A percentile compares a stretch with the other conserved stretches of the same genome.
Evolutionary conservation across 1,140 invertebrate species (phyloP).

Genomic region (Eubasilissa regina): DNA sequence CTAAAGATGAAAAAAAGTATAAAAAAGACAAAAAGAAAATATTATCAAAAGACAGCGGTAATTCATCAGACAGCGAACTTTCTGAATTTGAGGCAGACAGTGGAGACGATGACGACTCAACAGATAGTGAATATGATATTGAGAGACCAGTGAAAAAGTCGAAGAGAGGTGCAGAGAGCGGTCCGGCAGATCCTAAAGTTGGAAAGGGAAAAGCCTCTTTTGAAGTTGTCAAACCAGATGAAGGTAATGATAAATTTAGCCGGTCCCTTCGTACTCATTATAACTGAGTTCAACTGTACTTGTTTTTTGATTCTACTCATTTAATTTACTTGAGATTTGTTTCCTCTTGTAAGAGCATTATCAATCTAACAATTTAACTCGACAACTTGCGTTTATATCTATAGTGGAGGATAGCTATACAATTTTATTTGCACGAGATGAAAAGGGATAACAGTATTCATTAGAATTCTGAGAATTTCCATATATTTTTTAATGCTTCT

Average conservation of each 20-base stretch:
- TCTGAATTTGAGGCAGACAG: slow-evolving; percentile 63
- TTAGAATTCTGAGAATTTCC: no score
- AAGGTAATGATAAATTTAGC: slow-evolving; percentile 71
- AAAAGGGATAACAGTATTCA: no score
- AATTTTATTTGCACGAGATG: no score
- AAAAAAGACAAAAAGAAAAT: slow-evolving; percentile 62
- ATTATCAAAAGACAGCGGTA: slow-evolving; percentile 62
- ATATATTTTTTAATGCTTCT: no score
- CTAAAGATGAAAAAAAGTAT: slow-evolving; percentile 60
- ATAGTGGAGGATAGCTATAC: no score
- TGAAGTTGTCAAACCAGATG: slow-evolving; percentile 78
- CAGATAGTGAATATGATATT: slow-evolving; percentile 77
- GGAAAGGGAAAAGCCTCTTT: slow-evolving; percentile 74
- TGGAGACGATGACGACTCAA: slow-evolving; percentile 69
- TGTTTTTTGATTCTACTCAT: no score
- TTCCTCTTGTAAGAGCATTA: no score
- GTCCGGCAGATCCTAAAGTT: slow-evolving; percentile 64
- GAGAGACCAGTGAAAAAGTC: slow-evolving; percentile 62
- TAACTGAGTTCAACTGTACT: no score
- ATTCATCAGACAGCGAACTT: slow-evolving; percentile 60
- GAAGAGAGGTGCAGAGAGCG: slow-evolving; percentile 60
- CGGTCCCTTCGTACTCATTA: no score
- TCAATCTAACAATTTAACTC: no score
- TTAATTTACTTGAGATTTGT: no score
- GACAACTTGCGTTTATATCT: no score